These are phyloP conservation scores for Aplysia californica DNA, from an alignment of 1,140 invertebrate genomes.

Conservation along the genomic window DNA sequence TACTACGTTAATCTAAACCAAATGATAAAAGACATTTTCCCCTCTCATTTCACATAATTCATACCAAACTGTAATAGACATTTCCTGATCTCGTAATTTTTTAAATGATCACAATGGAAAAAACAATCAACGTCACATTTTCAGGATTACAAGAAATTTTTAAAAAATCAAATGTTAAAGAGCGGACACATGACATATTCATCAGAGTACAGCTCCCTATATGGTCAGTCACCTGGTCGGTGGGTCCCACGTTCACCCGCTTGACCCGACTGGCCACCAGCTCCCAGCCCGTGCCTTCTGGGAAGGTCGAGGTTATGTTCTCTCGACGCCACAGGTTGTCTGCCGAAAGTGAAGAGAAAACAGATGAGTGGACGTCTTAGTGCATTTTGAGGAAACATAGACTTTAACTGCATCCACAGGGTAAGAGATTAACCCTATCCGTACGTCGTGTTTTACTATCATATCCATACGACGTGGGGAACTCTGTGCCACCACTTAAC, in stretches of 20 bases:
- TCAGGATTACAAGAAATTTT: too few relatives aligned
- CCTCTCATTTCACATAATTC: not conserved
- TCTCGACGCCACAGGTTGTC: constrained; percentile 61
- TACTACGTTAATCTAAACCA: too few relatives aligned
- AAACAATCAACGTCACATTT: not conserved
- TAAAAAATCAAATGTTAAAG: too few relatives aligned
- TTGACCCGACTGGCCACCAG: constrained; percentile 54
- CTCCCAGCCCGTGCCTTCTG: constrained; percentile 65
- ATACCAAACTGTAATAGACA: not conserved
- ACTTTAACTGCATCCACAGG: too few relatives aligned
- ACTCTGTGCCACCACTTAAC: too few relatives aligned
- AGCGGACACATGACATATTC: not conserved
- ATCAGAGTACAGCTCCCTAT: not conserved
- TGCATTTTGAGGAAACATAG: too few relatives aligned
- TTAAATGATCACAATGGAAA: not conserved
- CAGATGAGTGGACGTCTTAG: too few relatives aligned
- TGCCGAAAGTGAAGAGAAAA: too few relatives aligned
- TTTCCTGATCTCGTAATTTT: not conserved
- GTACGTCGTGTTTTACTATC: too few relatives aligned
- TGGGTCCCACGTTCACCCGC: constrained; percentile 74
- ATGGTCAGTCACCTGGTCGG: constrained; percentile 61
- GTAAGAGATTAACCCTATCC: too few relatives aligned
- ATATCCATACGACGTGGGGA: too few relatives aligned
- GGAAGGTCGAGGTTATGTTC: constrained; percentile 73
- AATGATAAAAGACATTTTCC: too few relatives aligned